These are phyloP conservation scores for Rhagologus leucostigma DNA, from an alignment of 2,113 vertebrate species.

Conservation along the genomic window DNA sequence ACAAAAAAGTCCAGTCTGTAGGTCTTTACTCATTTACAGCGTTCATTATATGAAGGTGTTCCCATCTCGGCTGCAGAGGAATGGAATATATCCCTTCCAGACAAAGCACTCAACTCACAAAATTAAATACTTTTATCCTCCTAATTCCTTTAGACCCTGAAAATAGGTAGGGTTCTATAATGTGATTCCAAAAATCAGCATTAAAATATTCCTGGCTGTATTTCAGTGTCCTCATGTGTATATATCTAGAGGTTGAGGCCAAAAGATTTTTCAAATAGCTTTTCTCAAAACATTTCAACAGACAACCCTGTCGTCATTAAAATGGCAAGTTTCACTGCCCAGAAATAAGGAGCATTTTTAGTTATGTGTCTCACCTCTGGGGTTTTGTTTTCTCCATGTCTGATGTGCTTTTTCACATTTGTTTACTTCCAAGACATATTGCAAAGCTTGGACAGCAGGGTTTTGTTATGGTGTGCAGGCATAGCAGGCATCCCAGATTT, in stretches of 20 bases:
- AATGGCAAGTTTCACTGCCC: slow-evolving; percentile 3
- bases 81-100: neutral
- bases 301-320: neutral
- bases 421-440: neutral
- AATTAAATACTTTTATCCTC: neutral
- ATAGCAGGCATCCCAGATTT: neutral
- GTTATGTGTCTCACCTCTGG: neutral
- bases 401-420: slow-evolving; percentile 1
- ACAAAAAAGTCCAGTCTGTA: neutral
- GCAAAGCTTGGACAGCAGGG: neutral
- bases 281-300: neutral
- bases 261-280: neutral
- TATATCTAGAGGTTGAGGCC: neutral
- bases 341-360: slow-evolving; percentile 2
- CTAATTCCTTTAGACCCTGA: neutral
- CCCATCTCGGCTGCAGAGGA: neutral
- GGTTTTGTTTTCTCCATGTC: neutral
- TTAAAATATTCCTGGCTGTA: neutral
- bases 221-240: neutral
- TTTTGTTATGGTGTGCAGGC: neutral
- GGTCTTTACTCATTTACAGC: neutral
- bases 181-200: neutral
- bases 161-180: neutral
- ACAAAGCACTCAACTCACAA: neutral
- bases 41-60: neutral